phyloP scores from a whole-genome alignment of 2,113 vertebrate genomes.

The zebrafish (Danio rerio) region GRCz12tu NC_133185.1:25241501-25242000 shows the following conservation, averaged over 20 bases:
- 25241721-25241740: slow-evolving; percentile 7
- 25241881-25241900: not conserved
- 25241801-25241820: not conserved
- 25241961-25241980: not conserved
- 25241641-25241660: not conserved
- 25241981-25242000: not conserved
- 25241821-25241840: not conserved
- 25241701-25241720: not conserved
- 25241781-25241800: slow-evolving; percentile 32
- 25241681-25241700: not conserved
- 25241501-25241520: slow-evolving; percentile 11
- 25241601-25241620: not conserved
- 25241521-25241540: slow-evolving; percentile 39
- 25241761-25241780: slow-evolving; percentile 4
- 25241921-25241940: not conserved
- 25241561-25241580: slow-evolving; percentile 18
- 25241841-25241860: not conserved
- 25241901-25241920: not conserved
- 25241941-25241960: not conserved
- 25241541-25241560: slow-evolving; percentile 31
- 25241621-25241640: not conserved
- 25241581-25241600: slow-evolving; percentile 23
- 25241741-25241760: not conserved
- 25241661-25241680: not conserved
- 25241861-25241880: not conserved